phyloP scores from a whole-genome alignment of 1,140 invertebrate species.

The Drosophila pruinosa region DNA sequence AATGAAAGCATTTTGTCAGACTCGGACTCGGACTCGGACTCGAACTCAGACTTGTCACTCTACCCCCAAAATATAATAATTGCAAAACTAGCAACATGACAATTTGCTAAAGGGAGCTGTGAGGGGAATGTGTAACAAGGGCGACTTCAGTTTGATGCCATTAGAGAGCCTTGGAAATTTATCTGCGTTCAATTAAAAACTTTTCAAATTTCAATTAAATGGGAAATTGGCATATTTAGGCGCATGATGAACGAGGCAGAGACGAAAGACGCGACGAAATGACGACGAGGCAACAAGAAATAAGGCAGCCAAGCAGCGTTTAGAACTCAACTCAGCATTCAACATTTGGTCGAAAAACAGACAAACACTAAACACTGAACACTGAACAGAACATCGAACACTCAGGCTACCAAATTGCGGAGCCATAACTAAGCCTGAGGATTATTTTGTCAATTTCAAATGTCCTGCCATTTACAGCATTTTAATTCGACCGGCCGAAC shows the following conservation, averaged over 20 bases:
- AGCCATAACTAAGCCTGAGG: constrained; percentile 74
- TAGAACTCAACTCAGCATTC: neutral
- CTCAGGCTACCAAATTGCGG: constrained; percentile 22
- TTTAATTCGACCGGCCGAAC: constrained; percentile 58
- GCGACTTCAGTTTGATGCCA: constrained; percentile 12
- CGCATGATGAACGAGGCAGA: constrained; percentile 51
- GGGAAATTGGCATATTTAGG: constrained; percentile 80
- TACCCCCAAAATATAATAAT: constrained; percentile 44
- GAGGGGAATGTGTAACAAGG: neutral
- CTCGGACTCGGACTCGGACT: neutral
- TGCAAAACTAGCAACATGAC: constrained; percentile 75
- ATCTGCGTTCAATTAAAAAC: constrained; percentile 81
- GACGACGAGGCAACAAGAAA: neutral
- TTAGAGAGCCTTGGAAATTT: constrained; percentile 62
- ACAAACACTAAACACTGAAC: neutral
- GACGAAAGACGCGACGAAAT: neutral
- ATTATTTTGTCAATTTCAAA: constrained; percentile 82
- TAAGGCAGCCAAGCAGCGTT: neutral
- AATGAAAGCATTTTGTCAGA: constrained; percentile 69
- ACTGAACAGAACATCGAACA: neutral
- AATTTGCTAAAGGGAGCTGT: constrained; percentile 14
- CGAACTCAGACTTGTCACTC: too few relatives aligned
- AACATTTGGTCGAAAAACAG: neutral
- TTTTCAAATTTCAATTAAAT: constrained; percentile 82
- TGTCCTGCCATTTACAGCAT: constrained; percentile 80